Evolutionary conservation across 1,140 invertebrate genomes (phyloP), one percentile per base, ranked within the genome.

Genomic region (Sogatella furcifera): DNA sequence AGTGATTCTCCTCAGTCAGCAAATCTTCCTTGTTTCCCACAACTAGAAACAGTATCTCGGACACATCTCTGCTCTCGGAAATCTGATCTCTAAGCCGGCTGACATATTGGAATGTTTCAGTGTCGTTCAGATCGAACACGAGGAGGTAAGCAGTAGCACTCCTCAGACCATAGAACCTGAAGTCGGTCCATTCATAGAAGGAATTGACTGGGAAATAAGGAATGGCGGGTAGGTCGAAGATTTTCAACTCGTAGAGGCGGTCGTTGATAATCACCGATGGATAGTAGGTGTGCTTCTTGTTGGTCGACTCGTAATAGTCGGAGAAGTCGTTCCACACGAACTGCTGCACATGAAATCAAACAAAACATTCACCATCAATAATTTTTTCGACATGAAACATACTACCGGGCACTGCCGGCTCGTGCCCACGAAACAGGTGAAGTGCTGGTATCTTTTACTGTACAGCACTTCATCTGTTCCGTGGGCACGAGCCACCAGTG

Each of bases 21-120:
- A 90, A 78, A 72, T 97, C 93, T 71, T 89, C 88, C 73, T 97
- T 97, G 77, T 96, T 97, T 38, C 91, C 93, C 43, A 95, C 91
- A 10, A 97, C 89, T 62, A 95, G 80, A 38, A 96, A 80, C 13
- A 92, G 92, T 43, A 95, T 87, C 68, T 92, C 89, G 68, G 89
- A 84, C 86, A 94, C 91, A 73, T 93, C 90, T 62, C 91, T 77
- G 61, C 88, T 90, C 70, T 95, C 92, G 60, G 87, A 85, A 70
- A 97, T 93, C 78, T 96, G 92, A 67, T 95, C 92, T 68, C 91
- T 80, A 55, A 97, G 79, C 43, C 84, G 87, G 73, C 89, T 86
- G 70, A 92, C 83, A 71, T 91, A 90, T 76, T 86, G 78, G 76
- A 95, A 95, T 2, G 90, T 92, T 70, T 94, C 91, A 57, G 92